Conservation (phyloP, 2,113 vertebrate species). For the Hypanus sabinus region DNA sequence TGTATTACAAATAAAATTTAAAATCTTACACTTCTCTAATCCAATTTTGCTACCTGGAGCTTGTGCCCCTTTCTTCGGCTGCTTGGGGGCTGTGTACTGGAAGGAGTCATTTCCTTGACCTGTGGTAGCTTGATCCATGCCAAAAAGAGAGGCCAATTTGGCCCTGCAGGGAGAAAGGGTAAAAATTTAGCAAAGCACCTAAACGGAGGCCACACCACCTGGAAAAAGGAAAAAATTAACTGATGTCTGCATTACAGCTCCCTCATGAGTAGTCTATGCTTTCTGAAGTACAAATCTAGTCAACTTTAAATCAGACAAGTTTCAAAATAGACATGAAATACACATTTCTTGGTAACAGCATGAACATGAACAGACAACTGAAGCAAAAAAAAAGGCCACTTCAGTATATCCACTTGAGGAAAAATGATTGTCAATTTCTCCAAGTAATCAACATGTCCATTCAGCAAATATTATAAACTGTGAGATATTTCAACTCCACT, state of each 20-base stretch:
- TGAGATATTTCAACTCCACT: background rate
- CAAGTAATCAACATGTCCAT: background rate
- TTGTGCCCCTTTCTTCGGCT: slow-evolving; percentile 73
- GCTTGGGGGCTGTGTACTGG: slow-evolving; percentile 91
- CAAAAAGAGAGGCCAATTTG: slow-evolving; percentile 87
- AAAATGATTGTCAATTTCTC: background rate
- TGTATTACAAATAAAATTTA: no score
- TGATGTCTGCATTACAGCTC: background rate
- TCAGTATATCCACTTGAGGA: background rate
- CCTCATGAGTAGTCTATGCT: background rate
- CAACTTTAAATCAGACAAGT: background rate
- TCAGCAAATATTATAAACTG: background rate
- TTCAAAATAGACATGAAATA: background rate
- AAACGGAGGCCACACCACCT: background rate
- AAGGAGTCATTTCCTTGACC: slow-evolving; percentile 85
- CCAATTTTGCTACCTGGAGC: slow-evolving; percentile 57
- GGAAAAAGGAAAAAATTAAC: background rate
- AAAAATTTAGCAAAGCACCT: background rate
- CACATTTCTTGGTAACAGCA: background rate
- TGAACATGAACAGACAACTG: no score
- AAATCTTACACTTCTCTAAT: background rate
- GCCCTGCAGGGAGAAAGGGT: slow-evolving; percentile 58
- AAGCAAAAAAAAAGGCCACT: background rate
- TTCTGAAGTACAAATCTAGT: background rate
- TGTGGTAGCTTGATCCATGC: slow-evolving; percentile 66